Evolutionary conservation across 2,113 vertebrate species (phyloP).

Genomic region (Cyanoliseus patagonus): DNA sequence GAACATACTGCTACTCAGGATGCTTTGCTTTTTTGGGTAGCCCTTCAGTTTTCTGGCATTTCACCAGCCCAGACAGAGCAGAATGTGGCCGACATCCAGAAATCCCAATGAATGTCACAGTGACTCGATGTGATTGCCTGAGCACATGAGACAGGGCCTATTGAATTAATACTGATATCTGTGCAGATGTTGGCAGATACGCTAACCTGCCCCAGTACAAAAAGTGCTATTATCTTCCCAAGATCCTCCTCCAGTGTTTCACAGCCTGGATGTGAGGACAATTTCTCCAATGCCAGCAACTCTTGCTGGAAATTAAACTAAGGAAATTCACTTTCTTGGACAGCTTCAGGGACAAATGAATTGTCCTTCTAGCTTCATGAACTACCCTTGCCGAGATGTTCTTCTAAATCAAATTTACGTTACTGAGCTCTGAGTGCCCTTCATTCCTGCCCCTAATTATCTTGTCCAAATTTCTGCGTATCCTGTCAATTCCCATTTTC

Average conservation of each 20-base stretch:
- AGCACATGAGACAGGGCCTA: rapidly evolving
- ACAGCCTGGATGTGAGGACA: background rate
- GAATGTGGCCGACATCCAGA: rapidly evolving
- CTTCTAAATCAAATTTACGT: background rate
- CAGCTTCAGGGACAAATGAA: no score
- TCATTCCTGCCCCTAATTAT: background rate
- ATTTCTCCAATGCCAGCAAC: background rate
- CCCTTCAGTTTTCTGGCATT: background rate
- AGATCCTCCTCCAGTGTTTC: background rate
- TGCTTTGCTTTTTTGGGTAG: background rate
- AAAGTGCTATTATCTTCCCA: background rate
- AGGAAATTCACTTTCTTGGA: background rate
- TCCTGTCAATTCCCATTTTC: background rate
- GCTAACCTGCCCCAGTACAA: background rate
- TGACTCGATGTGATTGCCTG: background rate
- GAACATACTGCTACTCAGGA: rapidly evolving
- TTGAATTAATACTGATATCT: background rate
- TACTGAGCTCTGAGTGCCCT: background rate
- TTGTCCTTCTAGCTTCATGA: background rate
- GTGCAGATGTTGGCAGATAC: background rate
- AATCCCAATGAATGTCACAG: background rate
- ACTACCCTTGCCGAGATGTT: background rate
- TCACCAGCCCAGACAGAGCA: background rate
- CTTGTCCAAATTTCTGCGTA: background rate
- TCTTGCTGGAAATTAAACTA: background rate